Base-by-base conservation (phyloP, 2,888 invertebrate species). In the Anthrax anthrax region DNA sequence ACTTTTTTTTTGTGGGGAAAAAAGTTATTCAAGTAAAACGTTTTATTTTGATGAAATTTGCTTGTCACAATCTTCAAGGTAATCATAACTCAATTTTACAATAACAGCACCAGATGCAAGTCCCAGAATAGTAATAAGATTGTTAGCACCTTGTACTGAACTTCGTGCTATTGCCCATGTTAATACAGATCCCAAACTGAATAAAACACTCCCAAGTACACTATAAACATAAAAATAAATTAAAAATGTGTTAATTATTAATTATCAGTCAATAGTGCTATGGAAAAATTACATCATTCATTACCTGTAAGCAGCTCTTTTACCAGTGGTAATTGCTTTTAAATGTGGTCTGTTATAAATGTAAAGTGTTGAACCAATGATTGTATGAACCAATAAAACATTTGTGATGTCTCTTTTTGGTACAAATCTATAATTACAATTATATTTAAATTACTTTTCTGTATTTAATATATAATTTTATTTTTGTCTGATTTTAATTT, bases 131-230 rank as follows among this genome's bases (percentile, higher is more conserved):
- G 67, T 65, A 17, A 50, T 39, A 14, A 53, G 16, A 5, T 60
- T 50, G 47, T 62, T 64, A 41, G 63, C 59, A 40, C 55, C 57
- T 4, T 67, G 64, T 36, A 91, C 70, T 36, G 85, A 72, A 54
- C 84, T 84, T 60, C 89, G 79, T 37, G 87, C 69, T 36, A 92
- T 80, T 10, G 92, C 92, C 86, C 91, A 91, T 51, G 84, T 70
- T 47, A 94, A 74, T 41, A 92, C 84, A 0, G 91, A 90, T 14
- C 94, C 92, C 60, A 94, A 78, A 53, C 88, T 88, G 73, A 92
- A 85, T 18, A 92, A 73, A 12, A 85, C 73, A 39, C 88, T 81
- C 44, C 86, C 85, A 49, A 83, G 59, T 51, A 77, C 23, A 13
- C 69, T 59, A 49, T 13, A 65, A 76, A 75, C 53, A 38, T 27